Conservation (phyloP, 2,888 invertebrate genomes). For the Macaria notata region DNA sequence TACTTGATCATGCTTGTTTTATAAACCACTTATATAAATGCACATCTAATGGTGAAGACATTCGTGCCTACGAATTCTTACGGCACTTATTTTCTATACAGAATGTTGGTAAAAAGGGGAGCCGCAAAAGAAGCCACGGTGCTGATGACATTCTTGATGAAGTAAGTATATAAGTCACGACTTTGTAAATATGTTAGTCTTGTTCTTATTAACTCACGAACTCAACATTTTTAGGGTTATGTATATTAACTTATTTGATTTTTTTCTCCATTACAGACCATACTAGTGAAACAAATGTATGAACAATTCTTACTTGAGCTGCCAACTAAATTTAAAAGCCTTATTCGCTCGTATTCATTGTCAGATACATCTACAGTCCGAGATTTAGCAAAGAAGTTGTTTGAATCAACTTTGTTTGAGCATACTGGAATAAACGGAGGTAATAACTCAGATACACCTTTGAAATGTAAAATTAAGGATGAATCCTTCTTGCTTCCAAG, state of each 20-base stretch:
- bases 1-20: conserved; percentile 57
- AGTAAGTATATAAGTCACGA: conserved; percentile 40
- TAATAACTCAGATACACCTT: conserved; percentile 76
- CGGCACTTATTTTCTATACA: conserved; percentile 51
- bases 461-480: conserved; percentile 71
- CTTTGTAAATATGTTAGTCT: too few relatives aligned
- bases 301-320: conserved; percentile 42
- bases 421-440: conserved; percentile 71
- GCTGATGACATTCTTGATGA: conserved; percentile 44
- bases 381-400: conserved; percentile 50
- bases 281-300: conserved; percentile 47
- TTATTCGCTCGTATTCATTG: conserved; percentile 46
- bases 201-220: too few relatives aligned
- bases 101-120: conserved; percentile 32
- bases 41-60: conserved; percentile 38
- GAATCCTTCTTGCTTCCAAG: conserved; percentile 85
- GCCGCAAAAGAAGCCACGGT: conserved; percentile 48
- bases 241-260: background rate
- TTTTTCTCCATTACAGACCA: conserved; percentile 48
- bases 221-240: too few relatives aligned
- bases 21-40: conserved; percentile 49
- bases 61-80: conserved; percentile 41
- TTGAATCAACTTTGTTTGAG: conserved; percentile 57
- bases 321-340: conserved; percentile 38
- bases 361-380: conserved; percentile 53